Evolutionary conservation across 2,113 vertebrate species (phyloP).

Genomic region (Callocephalon fimbriatum): DNA sequence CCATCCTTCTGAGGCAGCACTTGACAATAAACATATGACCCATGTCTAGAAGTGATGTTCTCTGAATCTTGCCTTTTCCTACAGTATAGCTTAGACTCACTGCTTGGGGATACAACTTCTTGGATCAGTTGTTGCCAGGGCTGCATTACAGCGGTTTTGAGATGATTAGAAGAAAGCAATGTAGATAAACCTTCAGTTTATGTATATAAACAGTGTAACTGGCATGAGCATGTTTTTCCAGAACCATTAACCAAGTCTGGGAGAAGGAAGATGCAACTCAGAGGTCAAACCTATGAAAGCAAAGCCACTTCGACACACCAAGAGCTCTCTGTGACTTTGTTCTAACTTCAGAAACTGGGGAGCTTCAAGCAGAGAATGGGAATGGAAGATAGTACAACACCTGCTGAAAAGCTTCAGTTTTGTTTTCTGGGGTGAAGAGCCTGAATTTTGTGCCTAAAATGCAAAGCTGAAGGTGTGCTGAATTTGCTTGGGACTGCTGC

Average conservation of each 20-base stretch:
- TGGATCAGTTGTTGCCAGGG: not conserved
- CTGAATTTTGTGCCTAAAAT: not conserved
- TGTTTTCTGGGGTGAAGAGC: not conserved
- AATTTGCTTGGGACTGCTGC: conserved; percentile 8
- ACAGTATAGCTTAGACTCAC: not conserved
- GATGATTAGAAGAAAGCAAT: not conserved
- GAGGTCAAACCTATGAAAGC: not conserved
- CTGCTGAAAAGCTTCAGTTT: not conserved
- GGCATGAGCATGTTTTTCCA: not conserved
- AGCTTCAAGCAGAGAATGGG: not conserved
- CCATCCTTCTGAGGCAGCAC: not conserved
- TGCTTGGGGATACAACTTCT: not conserved
- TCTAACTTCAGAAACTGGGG: not conserved
- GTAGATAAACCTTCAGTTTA: not conserved
- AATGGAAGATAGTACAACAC: not conserved
- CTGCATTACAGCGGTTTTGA: not conserved
- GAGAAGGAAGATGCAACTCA: not conserved
- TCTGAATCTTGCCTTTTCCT: not conserved
- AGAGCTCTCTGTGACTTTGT: not conserved
- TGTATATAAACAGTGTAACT: not conserved
- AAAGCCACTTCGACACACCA: not conserved
- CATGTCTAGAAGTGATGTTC: not conserved
- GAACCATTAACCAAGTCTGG: not conserved
- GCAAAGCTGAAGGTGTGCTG: conserved; percentile 17
- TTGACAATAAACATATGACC: not conserved